These are phyloP conservation scores for Cyprinodon brontotheroides DNA, from an alignment of 2,113 vertebrate genomes.

Conservation along the genomic window DNA sequence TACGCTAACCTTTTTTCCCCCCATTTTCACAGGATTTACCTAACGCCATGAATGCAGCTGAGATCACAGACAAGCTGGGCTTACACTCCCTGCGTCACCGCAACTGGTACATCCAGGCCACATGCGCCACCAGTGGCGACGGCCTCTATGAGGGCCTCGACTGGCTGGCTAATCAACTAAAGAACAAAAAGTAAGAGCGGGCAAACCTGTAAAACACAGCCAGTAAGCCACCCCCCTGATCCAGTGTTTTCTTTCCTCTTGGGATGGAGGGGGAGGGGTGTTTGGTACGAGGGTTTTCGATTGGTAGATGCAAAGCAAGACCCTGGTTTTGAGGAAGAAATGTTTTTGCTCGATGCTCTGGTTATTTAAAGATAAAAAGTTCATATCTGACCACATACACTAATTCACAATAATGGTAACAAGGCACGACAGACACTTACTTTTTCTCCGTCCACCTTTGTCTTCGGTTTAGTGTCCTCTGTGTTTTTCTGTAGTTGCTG, in stretches of 20 bases:
- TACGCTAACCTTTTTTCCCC: neutral
- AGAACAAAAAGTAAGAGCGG: slow-evolving; percentile 92
- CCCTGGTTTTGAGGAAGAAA: slow-evolving; percentile 25
- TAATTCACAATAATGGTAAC: slow-evolving; percentile 42
- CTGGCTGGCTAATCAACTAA: slow-evolving; percentile 98
- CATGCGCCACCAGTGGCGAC: slow-evolving; percentile 95
- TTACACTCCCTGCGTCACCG: slow-evolving; percentile 95
- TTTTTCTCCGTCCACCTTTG: slow-evolving; percentile 56
- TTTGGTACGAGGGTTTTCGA: slow-evolving; percentile 27
- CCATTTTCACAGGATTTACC: slow-evolving; percentile 87
- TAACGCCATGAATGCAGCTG: slow-evolving; percentile 96
- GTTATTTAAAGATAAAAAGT: slow-evolving; percentile 47
- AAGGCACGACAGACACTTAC: slow-evolving; percentile 53
- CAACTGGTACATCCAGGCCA: slow-evolving; percentile 99
- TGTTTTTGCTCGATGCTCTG: slow-evolving; percentile 50
- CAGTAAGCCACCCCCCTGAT: slow-evolving; percentile 28
- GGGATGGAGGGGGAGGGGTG: slow-evolving; percentile 33
- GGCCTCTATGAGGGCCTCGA: slow-evolving; percentile 96
- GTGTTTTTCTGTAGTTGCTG: slow-evolving; percentile 55
- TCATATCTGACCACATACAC: slow-evolving; percentile 38
- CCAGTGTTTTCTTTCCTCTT: slow-evolving; percentile 38
- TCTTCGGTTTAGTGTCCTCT: slow-evolving; percentile 49
- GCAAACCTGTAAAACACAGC: slow-evolving; percentile 8
- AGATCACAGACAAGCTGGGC: slow-evolving; percentile 97
- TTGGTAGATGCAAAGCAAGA: slow-evolving; percentile 30